phyloP scores from a whole-genome alignment of 2,113 vertebrate species.

The Varanus komodoensis region DNA sequence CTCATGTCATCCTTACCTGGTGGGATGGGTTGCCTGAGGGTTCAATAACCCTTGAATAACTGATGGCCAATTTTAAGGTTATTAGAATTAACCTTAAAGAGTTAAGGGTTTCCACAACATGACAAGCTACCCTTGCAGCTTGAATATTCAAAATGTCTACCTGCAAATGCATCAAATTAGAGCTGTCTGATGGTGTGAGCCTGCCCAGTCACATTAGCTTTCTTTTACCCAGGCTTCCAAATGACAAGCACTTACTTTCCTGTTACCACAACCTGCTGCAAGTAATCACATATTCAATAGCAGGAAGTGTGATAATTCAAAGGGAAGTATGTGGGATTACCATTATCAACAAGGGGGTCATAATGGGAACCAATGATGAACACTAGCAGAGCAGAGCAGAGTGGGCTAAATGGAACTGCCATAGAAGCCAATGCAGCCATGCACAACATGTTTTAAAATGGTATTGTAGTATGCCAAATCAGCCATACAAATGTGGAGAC shows the following conservation, averaged over 20 bases:
- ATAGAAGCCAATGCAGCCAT: neutral
- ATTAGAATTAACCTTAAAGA: too few species aligned
- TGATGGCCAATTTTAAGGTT: too few species aligned
- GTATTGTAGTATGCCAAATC: neutral
- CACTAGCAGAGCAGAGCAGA: neutral
- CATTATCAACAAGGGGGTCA: neutral
- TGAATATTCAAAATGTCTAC: too few species aligned
- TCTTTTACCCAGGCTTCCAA: conserved; percentile 1
- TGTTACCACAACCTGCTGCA: neutral
- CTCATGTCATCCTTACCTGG: too few species aligned
- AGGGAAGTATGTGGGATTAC: too few species aligned
- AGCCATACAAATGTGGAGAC: neutral
- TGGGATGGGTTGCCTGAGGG: too few species aligned
- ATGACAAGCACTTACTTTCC: neutral
- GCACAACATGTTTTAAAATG: neutral
- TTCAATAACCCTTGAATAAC: too few species aligned
- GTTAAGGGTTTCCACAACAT: too few species aligned
- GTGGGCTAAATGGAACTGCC: neutral
- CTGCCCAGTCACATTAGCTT: neutral
- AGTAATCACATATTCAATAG: neutral
- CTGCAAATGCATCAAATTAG: too few species aligned
- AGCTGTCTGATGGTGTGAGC: neutral
- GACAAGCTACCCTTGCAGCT: too few species aligned
- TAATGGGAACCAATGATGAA: neutral
- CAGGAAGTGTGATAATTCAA: neutral